Percentiles rank a stretch among this genome's conserved stretches.
These are phyloP conservation scores for Oreochromis grahami DNA, from an alignment of 2,797 vertebrate species.

Conservation along the genomic window DNA sequence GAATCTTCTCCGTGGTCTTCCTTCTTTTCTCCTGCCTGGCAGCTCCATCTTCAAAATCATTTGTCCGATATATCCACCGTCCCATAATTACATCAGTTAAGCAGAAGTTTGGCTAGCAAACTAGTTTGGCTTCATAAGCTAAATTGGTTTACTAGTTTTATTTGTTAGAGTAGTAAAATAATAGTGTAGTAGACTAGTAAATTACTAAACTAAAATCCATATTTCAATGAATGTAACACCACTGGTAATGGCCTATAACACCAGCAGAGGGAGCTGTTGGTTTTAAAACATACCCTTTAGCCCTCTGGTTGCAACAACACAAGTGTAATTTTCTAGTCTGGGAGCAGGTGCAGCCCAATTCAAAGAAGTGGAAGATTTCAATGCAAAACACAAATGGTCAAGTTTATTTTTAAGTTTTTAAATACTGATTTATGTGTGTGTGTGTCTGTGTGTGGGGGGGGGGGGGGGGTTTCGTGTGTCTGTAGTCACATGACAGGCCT, in stretches of 20 bases:
- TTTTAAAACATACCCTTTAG: background rate
- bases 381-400: background rate
- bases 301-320: background rate
- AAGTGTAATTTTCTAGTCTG: background rate
- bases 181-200: background rate
- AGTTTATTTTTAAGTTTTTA: background rate
- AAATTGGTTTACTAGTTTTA: background rate
- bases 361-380: background rate
- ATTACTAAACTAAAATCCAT: background rate
- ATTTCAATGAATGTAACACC: background rate
- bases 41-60: background rate
- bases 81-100: background rate
- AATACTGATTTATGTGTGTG: background rate
- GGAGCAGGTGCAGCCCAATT: background rate
- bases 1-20: background rate
- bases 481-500: background rate
- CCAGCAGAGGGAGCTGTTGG: constrained; percentile 40
- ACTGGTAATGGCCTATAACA: rapidly evolving
- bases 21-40: background rate
- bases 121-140: background rate
- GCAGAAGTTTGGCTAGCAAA: background rate
- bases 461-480: background rate
- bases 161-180: background rate
- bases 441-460: too few relatives aligned
- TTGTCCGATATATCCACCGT: background rate